A percentile compares a stretch with the other conserved stretches of the same genome.
These are phyloP conservation scores for Melinaea marsaeus DNA, from an alignment of 2,888 invertebrate species.

Conservation along the genomic window DNA sequence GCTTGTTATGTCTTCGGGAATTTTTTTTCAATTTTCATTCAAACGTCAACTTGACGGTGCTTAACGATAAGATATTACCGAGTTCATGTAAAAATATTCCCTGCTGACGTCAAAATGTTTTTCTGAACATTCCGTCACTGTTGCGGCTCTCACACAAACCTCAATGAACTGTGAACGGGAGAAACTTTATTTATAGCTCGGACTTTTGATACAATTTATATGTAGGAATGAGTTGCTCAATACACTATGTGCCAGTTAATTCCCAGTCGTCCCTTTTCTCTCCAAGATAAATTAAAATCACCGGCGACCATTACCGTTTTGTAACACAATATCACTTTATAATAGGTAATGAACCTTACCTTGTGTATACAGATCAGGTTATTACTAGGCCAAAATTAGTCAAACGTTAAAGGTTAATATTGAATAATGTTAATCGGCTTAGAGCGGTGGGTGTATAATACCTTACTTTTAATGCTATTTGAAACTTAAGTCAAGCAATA, in stretches of 20 bases:
- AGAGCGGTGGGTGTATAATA: neutral
- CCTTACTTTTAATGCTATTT: neutral
- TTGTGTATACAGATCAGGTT: neutral
- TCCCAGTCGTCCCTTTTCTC: slow-evolving; percentile 36
- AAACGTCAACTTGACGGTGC: slow-evolving; percentile 50
- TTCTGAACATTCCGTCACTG: no score
- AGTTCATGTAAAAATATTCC: no score
- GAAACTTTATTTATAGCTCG: neutral
- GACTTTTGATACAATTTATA: neutral
- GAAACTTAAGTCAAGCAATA: no score
- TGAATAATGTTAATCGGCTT: neutral
- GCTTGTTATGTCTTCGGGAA: slow-evolving; percentile 49
- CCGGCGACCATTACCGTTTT: slow-evolving; percentile 47
- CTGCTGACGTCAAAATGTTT: no score
- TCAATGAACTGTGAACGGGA: no score
- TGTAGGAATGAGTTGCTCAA: slow-evolving; percentile 2
- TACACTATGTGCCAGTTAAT: slow-evolving; percentile 25
- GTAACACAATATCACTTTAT: slow-evolving; percentile 27
- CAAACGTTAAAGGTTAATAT: slow-evolving; percentile 3
- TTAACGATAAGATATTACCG: slow-evolving; percentile 53
- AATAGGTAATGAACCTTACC: slow-evolving; percentile 11
- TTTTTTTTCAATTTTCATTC: slow-evolving; percentile 70
- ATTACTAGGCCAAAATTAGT: neutral
- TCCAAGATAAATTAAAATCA: slow-evolving; percentile 52
- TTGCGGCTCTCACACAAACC: no score